Evolutionary conservation across 1,140 invertebrate genomes (phyloP).

Genomic region (Musca vetustissima): DNA sequence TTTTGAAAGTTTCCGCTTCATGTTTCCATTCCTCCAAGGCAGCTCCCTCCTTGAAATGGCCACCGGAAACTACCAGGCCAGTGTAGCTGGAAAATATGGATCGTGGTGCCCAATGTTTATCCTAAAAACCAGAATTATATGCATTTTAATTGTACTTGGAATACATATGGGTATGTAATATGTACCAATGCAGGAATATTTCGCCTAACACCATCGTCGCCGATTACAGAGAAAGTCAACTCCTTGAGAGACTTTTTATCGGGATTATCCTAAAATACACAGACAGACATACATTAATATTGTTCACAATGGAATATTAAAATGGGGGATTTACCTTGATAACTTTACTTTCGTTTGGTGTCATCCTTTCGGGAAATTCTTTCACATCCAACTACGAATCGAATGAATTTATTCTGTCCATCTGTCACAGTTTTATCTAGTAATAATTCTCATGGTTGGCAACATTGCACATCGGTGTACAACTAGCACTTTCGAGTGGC

Average conservation of each 20-base stretch:
- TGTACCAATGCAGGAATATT: conserved; percentile 27
- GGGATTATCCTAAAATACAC: conserved; percentile 8
- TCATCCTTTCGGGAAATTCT: no score
- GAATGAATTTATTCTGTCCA: no score
- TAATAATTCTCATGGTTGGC: no score
- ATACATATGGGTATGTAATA: background rate
- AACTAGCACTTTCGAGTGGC: no score
- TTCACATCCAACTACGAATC: no score
- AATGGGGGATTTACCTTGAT: no score
- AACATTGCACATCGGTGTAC: no score
- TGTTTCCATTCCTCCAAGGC: conserved; percentile 48
- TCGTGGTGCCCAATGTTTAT: conserved; percentile 25
- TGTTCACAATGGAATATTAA: no score
- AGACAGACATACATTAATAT: background rate
- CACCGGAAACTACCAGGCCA: conserved; percentile 38
- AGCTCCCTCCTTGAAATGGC: conserved; percentile 36
- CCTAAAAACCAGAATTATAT: conserved; percentile 9
- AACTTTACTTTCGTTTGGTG: no score
- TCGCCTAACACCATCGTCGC: conserved; percentile 3
- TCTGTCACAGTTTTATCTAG: no score
- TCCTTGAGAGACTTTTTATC: conserved; percentile 25
- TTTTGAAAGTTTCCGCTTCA: conserved; percentile 36
- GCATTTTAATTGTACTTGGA: background rate
- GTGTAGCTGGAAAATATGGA: conserved; percentile 36
- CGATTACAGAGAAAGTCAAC: background rate